Conservation (phyloP, 2,113 vertebrate genomes). For the Poecile atricapillus region DNA sequence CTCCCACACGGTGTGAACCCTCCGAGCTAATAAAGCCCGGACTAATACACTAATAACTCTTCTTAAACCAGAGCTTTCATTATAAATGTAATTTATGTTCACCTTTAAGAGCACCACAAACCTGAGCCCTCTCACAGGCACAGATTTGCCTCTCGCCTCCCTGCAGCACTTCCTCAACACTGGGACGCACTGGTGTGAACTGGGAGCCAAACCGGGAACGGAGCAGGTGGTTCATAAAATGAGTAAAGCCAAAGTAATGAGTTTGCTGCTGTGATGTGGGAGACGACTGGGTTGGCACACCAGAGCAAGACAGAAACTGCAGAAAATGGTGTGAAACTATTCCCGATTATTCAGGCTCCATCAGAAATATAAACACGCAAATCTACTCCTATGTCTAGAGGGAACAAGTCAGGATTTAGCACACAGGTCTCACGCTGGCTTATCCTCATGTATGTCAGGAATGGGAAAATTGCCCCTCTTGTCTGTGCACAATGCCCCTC, state of each 20-base stretch:
- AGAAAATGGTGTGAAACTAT: background rate
- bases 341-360: background rate
- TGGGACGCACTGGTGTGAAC: background rate
- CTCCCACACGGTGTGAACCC: background rate
- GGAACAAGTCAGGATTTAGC: background rate
- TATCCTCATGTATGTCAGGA: background rate
- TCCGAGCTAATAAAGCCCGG: background rate
- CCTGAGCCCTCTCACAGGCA: background rate
- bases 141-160: background rate
- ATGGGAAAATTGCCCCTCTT: conserved; percentile 2
- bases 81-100: conserved; percentile 36
- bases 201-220: conserved; percentile 6
- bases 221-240: background rate
- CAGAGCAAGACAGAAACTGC: background rate
- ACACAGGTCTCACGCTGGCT: background rate
- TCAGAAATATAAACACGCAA: background rate
- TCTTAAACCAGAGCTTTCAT: conserved; percentile 49
- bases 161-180: background rate
- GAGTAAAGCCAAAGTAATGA: background rate
- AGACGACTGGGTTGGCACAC: background rate
- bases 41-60: conserved; percentile 12
- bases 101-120: background rate
- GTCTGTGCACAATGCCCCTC: conserved; percentile 14
- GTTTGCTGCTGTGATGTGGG: background rate
- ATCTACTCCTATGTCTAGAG: background rate